A percentile compares a stretch with the other conserved stretches of the same genome.
Conservation (phyloP, 2,113 vertebrate genomes). For the Hippocampus barbouri region DNA sequence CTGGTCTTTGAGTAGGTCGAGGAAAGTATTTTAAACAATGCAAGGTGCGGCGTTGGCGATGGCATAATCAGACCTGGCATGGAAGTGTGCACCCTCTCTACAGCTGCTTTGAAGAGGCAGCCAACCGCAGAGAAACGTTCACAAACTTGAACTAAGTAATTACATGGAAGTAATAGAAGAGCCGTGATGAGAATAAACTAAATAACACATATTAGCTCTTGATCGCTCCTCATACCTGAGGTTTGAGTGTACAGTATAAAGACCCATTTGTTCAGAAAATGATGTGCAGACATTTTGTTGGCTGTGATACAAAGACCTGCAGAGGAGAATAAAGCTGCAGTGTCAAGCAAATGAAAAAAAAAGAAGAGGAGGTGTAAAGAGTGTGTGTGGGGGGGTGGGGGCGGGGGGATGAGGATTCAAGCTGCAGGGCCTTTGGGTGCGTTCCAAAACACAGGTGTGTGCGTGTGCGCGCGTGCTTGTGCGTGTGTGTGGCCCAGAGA, state of each 20-base stretch:
- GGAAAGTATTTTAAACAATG: too few species aligned
- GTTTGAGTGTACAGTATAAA: slow-evolving; percentile 12
- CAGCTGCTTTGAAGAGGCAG: slow-evolving; percentile 7
- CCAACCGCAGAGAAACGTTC: not conserved
- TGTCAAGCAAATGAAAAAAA: slow-evolving; percentile 35
- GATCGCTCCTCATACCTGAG: not conserved
- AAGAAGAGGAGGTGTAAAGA: slow-evolving; percentile 40
- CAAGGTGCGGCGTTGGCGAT: not conserved
- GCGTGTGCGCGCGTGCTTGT: slow-evolving; percentile 44
- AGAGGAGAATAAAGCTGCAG: slow-evolving; percentile 26
- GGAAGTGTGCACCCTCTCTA: not conserved
- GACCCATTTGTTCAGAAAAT: not conserved
- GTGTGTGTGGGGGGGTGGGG: slow-evolving; percentile 19
- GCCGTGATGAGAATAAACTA: slow-evolving; percentile 2
- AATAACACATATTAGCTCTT: not conserved
- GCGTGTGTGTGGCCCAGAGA: slow-evolving; percentile 39
- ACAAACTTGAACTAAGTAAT: slow-evolving; percentile 6
- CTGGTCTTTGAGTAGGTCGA: not conserved
- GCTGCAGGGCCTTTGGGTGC: slow-evolving; percentile 50
- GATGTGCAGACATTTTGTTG: slow-evolving; percentile 25
- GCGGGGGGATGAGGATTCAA: slow-evolving; percentile 37
- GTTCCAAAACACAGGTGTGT: slow-evolving; percentile 53
- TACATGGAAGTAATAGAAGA: slow-evolving; percentile 15
- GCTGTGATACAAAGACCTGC: slow-evolving; percentile 18
- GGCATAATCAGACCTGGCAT: not conserved